Evolutionary conservation across 1,140 invertebrate genomes (phyloP), one percentile per base, ranked within the genome.

Genomic region (Drosophila trapezifrons): DNA sequence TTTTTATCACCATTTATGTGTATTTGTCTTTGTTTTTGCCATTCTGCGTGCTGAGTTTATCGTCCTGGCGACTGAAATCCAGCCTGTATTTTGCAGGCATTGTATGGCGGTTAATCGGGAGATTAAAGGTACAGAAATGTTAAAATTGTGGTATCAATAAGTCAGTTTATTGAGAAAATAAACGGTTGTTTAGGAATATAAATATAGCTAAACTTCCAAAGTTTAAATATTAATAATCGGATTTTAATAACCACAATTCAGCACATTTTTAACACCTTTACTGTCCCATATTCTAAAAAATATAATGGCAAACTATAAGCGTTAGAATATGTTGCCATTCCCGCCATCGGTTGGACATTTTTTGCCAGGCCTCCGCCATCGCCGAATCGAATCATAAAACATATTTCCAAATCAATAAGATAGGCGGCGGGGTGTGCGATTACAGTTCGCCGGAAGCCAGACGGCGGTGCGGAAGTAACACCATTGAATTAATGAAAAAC

Each of bases 401-500:
- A 75, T 75, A 75, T 74, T 75, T 75, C 51, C 51, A 47, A 75
- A 74, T 74, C 58, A 74, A 65, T 75, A 43, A 56, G 27, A 74
- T 49, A 75, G 22, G 37, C 29, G 37, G 46, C 47, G 40, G 62
- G 62, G 56, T 47, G 49, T 45, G 49, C 75, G 76, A 80, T 76
- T 77, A 74, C 66, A 69, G 73, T 66, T 75, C 71, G 81, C 74
- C 82, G 81, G 78, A 85, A 86, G 74, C 69, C 59, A 67, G 56
- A 69, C 69, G 76, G 69, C 74, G 59, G 62, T 49, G 78, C 78
- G 82, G 74, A 85, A 85, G 70, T 85, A 80, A 78, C 81, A 86
- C 81, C 78, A 86, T 81, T 69, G 85, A 85, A 81, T 85, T 86
- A 85, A 85, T 85, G 81, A 81, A 85, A 86, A 86, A 82, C 71